phyloP scores from a whole-genome alignment of 2,113 vertebrate species.

The Xenus cinereus region DNA sequence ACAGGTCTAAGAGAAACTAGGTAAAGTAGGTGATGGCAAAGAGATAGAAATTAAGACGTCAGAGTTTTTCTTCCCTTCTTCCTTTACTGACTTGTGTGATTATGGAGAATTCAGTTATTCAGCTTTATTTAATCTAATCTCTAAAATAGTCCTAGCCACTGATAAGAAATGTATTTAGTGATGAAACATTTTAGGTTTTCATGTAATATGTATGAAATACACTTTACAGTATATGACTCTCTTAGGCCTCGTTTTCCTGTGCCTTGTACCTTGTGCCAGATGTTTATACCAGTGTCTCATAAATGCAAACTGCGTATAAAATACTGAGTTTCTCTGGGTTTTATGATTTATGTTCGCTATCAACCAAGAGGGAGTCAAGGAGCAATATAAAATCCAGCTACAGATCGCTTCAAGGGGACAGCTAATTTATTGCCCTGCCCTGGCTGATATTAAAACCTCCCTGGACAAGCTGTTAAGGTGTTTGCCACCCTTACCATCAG shows the following conservation, averaged over 20 bases:
- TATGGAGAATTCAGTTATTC: not conserved
- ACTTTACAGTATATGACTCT: not conserved
- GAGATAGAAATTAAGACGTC: not conserved
- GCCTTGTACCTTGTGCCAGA: not conserved
- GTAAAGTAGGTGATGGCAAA: not conserved
- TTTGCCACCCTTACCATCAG: not conserved
- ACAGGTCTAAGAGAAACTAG: not conserved
- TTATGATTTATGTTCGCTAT: not conserved
- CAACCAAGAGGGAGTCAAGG: not conserved
- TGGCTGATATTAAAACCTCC: not conserved
- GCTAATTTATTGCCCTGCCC: not conserved
- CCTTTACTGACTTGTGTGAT: not conserved
- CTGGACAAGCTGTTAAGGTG: not conserved
- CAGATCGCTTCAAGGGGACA: not conserved
- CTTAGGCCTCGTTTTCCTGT: not conserved
- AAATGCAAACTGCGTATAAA: not conserved
- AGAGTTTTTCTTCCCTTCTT: not conserved
- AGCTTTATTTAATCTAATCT: not conserved
- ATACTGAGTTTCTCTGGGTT: not conserved
- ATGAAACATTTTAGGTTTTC: not conserved
- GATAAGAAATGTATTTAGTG: not conserved
- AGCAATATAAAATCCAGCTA: not conserved
- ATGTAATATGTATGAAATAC: not conserved
- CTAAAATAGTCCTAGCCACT: not conserved
- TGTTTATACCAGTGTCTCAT: not conserved